These are phyloP conservation scores for Lucilia cuprina DNA, from an alignment of 1,140 invertebrate species.

Conservation along the genomic window DNA sequence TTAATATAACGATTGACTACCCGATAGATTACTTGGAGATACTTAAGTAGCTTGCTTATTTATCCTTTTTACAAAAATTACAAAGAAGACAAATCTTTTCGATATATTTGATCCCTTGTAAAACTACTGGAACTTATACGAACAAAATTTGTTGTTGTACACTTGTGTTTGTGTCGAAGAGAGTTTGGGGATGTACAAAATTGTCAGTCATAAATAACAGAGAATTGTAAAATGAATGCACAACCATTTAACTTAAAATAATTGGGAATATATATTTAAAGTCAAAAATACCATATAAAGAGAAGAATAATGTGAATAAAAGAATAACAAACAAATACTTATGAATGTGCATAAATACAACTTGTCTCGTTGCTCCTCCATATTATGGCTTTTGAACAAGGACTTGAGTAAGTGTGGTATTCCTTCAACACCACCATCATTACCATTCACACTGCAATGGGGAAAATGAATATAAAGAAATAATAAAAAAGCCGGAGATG, in stretches of 20 bases:
- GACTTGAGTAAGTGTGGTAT: not conserved
- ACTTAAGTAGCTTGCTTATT: no score
- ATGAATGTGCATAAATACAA: not conserved
- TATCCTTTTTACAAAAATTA: no score
- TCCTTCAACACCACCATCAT: not conserved
- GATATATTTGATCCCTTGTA: no score
- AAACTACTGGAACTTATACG: no score
- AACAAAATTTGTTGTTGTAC: no score
- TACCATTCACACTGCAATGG: not conserved
- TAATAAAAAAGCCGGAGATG: slow-evolving; percentile 2
- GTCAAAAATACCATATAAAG: no score
- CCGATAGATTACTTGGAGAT: no score
- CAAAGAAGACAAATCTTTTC: no score
- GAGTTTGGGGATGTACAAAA: not conserved
- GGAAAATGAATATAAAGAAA: not conserved
- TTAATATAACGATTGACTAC: no score
- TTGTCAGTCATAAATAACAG: slow-evolving; percentile 30
- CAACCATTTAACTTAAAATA: slow-evolving; percentile 8
- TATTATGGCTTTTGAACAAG: not conserved
- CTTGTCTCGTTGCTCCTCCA: not conserved
- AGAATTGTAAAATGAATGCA: slow-evolving; percentile 30
- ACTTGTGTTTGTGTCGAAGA: no score
- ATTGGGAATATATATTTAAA: not conserved
- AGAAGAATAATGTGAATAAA: not conserved
- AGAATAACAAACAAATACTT: not conserved